Evolutionary conservation across 2,888 invertebrate species (phyloP).

Genomic region (Noctuana brunneofusca): DNA sequence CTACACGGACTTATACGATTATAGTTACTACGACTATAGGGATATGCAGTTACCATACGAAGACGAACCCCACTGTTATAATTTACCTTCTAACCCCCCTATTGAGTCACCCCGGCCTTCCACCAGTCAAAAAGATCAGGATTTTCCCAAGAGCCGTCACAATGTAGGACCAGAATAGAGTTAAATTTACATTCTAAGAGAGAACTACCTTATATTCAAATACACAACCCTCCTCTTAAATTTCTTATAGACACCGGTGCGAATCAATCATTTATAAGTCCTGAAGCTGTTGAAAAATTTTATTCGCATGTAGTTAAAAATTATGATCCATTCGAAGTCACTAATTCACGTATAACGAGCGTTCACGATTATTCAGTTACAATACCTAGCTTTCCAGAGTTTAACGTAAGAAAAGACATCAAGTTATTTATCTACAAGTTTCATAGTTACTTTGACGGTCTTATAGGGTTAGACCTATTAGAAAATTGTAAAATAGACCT

Average conservation of each 20-base stretch:
- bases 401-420: slow-evolving; percentile 28
- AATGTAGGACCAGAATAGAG: slow-evolving; percentile 16
- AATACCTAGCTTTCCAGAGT: slow-evolving; percentile 40
- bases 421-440: slow-evolving; percentile 29
- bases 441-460: slow-evolving; percentile 27
- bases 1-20: background rate
- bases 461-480: slow-evolving; percentile 41
- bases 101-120: too few species aligned
- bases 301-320: slow-evolving; percentile 9
- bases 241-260: slow-evolving; percentile 42
- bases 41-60: too few species aligned
- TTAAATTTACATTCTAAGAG: slow-evolving; percentile 25
- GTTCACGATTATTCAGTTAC: slow-evolving; percentile 42
- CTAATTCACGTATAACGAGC: slow-evolving; percentile 11
- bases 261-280: slow-evolving; percentile 39
- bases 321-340: slow-evolving; percentile 30
- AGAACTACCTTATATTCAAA: slow-evolving; percentile 41
- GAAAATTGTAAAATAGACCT: slow-evolving; percentile 40
- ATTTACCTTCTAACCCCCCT: too few species aligned
- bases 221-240: slow-evolving; percentile 40
- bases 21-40: background rate
- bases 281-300: slow-evolving; percentile 36
- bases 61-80: too few species aligned
- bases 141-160: slow-evolving; percentile 38
- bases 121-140: slow-evolving; percentile 26